Percentiles rank a stretch among this genome's conserved stretches.
phyloP scores from a whole-genome alignment of 2,888 invertebrate genomes.

The Strigamia crassipes region DNA sequence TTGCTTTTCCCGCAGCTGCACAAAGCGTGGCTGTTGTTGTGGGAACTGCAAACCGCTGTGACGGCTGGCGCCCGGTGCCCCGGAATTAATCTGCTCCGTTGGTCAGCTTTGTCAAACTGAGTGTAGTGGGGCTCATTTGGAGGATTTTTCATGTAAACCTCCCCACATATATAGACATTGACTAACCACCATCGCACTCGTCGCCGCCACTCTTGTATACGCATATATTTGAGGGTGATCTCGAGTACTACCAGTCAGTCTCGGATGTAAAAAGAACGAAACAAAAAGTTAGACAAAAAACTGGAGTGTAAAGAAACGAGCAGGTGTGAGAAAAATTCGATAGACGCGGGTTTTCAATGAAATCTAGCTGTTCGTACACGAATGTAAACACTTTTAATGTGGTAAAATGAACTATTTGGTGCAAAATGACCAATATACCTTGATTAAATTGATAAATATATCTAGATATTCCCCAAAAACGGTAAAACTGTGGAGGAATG shows the following conservation, averaged over 20 bases:
- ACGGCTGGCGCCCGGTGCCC: conserved; percentile 24
- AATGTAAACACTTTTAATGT: too few relatives aligned
- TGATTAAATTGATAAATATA: too few relatives aligned
- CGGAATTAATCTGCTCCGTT: conserved; percentile 45
- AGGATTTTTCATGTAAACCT: conserved; percentile 47
- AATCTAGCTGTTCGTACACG: too few relatives aligned
- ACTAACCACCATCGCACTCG: background rate
- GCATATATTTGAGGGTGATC: background rate
- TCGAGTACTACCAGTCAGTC: conserved; percentile 30
- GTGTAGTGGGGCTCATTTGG: conserved; percentile 47
- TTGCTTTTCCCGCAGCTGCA: conserved; percentile 14
- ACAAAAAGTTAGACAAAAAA: background rate
- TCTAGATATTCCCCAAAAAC: too few relatives aligned
- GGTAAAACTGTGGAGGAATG: too few relatives aligned
- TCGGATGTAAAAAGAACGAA: background rate
- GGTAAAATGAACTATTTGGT: too few relatives aligned
- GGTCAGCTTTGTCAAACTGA: conserved; percentile 45
- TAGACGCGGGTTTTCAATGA: background rate
- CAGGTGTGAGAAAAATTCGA: conserved; percentile 3
- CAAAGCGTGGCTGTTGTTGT: conserved; percentile 31
- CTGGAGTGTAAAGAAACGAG: background rate
- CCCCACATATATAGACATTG: conserved; percentile 12
- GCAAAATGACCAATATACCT: too few relatives aligned
- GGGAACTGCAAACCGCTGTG: conserved; percentile 10
- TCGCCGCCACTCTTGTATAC: background rate